Evolutionary conservation across 1,140 invertebrate genomes (phyloP), one percentile per base, ranked within the genome.

Genomic region (Paralvinella palmiformis): DNA sequence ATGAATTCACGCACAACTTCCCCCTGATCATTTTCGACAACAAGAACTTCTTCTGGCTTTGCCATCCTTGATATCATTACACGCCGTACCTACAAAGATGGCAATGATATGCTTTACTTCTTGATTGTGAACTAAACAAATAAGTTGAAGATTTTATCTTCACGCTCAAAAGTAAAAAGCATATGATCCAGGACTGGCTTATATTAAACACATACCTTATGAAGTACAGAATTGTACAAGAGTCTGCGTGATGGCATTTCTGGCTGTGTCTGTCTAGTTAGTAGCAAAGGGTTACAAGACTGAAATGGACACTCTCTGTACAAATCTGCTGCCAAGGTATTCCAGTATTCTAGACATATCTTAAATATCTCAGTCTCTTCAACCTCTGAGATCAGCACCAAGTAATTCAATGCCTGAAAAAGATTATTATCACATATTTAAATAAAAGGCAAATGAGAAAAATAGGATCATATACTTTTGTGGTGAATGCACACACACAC

Each of bases 31-130:
- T 99, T 99, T 81, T 99, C 96, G n/a, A 99, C 96, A 59, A 99
- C 94, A n/a, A 99, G 84, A 5, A 99, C 97, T 84, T 99, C 97
- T 81, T 99, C 97, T 0, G 97, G 97, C 80, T 98, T 99, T 0
- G 96, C 97, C 97, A 99, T 99, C 71, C 96, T 86, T 48, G 92
- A 95, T 59, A 99, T 99, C 95, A 99, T 99, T 27, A 98, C 95
- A 70, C 92, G 91, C n/a, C 97, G 85, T 17, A 99, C 89, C 80
- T 86, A 45, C 10, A n/a, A n/a, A n/a, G n/a, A n/a, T n/a, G n/a
- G 41, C 41, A 29, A 63, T 10, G 10, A n/a, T n/a, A 10, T 41
- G 37, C 37, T 10, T n/a, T n/a, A n/a, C n/a, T n/a, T n/a, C 13
- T 13, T 44, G n/a, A 13, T 44, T 44, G n/a, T n/a, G 22, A 3